Conservation (phyloP, 2,888 invertebrate species). For the Agrochola litura region DNA sequence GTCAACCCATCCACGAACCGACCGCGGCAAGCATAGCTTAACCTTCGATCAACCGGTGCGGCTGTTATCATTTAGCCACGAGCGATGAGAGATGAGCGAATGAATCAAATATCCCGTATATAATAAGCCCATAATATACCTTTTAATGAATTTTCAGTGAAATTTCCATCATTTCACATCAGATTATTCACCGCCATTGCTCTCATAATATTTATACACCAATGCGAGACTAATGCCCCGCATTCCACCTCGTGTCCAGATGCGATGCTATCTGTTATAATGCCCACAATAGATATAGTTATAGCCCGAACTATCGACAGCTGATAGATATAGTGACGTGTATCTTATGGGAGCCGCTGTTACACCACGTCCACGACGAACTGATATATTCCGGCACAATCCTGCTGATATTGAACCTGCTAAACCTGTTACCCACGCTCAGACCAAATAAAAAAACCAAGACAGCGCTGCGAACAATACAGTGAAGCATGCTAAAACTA, state of each 20-base stretch:
- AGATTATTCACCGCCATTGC: constrained; percentile 1
- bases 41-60: background rate
- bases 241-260: constrained; percentile 37
- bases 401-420: too few species aligned
- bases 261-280: constrained; percentile 23
- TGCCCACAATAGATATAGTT: constrained; percentile 36
- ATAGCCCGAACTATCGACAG: constrained; percentile 22
- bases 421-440: too few species aligned
- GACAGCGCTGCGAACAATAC: too few species aligned
- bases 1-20: background rate
- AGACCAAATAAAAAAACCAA: too few species aligned
- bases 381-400: too few species aligned
- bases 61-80: background rate
- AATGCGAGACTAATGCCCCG: background rate
- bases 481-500: too few species aligned
- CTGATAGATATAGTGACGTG: constrained; percentile 10
- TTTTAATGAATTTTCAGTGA: background rate
- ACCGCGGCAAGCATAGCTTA: background rate
- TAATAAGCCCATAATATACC: background rate
- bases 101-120: background rate
- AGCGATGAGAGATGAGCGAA: background rate
- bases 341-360: background rate
- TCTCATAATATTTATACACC: constrained; percentile 7
- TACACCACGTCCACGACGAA: too few species aligned
- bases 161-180: background rate